A percentile compares a stretch with the other conserved stretches of the same genome.
phyloP scores from a whole-genome alignment of 2,888 invertebrate species.

The Drosophila austrosaltans region DNA sequence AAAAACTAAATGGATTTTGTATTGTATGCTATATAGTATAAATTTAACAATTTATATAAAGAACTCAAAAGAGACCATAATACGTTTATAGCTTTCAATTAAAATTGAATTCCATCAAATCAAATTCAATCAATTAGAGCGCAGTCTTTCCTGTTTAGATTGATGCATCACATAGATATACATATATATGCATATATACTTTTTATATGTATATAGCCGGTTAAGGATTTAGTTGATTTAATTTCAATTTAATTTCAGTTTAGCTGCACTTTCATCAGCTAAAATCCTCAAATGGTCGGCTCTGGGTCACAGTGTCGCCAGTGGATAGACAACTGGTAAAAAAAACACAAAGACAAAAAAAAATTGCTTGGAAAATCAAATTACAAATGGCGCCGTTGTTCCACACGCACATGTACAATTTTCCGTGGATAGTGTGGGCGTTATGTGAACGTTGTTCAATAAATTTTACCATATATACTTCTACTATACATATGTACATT shows the following conservation, averaged over 20 bases:
- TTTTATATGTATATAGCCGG: background rate
- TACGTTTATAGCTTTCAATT: background rate
- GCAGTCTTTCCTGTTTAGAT: background rate
- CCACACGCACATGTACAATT: conserved; percentile 44
- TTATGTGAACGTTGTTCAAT: conserved; percentile 54
- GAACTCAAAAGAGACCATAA: no score
- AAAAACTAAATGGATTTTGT: no score
- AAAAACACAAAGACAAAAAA: background rate
- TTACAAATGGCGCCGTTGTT: conserved; percentile 70
- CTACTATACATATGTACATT: conserved; percentile 20
- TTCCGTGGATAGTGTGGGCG: conserved; percentile 22
- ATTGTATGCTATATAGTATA: no score
- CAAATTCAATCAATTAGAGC: background rate
- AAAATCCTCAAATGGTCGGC: conserved; percentile 62
- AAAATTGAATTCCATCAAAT: background rate
- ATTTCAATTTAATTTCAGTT: conserved; percentile 33
- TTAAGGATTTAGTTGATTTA: conserved; percentile 6
- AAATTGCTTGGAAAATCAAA: conserved; percentile 57
- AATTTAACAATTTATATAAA: no score
- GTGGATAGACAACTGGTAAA: conserved; percentile 28
- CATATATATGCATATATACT: no score
- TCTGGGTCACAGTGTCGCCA: conserved; percentile 63
- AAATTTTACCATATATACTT: conserved; percentile 49
- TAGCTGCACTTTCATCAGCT: conserved; percentile 51
- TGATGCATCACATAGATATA: background rate